phyloP scores from a whole-genome alignment of 2,113 vertebrate genomes.

The Reinhardtius hippoglossoides region DNA sequence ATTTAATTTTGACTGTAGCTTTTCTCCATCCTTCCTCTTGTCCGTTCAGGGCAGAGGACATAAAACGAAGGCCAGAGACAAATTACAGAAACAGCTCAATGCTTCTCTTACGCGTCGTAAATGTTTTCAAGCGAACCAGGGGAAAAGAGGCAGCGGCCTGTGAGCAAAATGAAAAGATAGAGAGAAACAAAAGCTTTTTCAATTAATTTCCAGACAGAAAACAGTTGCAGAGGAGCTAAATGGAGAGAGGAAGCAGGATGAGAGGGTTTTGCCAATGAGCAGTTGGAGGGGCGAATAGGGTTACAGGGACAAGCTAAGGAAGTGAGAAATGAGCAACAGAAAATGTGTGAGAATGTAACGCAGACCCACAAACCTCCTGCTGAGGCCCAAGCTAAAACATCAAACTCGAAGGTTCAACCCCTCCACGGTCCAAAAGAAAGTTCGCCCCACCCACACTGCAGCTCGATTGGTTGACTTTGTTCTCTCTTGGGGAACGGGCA shows the following conservation, averaged over 20 bases:
- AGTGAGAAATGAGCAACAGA: too few relatives aligned
- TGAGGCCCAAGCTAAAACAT: not conserved
- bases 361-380: not conserved
- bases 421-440: not conserved
- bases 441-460: not conserved
- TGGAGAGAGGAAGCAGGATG: constrained; percentile 17
- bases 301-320: not conserved
- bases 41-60: constrained; percentile 14
- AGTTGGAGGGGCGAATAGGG: constrained; percentile 24
- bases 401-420: not conserved
- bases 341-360: too few relatives aligned
- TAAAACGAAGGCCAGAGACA: constrained; percentile 28
- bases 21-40: not conserved
- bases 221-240: constrained; percentile 32
- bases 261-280: constrained; percentile 32
- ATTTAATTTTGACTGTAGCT: constrained; percentile 24
- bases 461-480: constrained; percentile 13
- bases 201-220: constrained; percentile 35
- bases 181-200: constrained; percentile 8
- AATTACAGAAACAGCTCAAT: constrained; percentile 41
- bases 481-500: not conserved
- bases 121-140: constrained; percentile 12
- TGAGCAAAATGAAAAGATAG: not conserved
- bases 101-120: constrained; percentile 2
- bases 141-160: constrained; percentile 5